Evolutionary conservation across 2,797 vertebrate genomes (phyloP).

Genomic region (Etheostoma nigrum): DNA sequence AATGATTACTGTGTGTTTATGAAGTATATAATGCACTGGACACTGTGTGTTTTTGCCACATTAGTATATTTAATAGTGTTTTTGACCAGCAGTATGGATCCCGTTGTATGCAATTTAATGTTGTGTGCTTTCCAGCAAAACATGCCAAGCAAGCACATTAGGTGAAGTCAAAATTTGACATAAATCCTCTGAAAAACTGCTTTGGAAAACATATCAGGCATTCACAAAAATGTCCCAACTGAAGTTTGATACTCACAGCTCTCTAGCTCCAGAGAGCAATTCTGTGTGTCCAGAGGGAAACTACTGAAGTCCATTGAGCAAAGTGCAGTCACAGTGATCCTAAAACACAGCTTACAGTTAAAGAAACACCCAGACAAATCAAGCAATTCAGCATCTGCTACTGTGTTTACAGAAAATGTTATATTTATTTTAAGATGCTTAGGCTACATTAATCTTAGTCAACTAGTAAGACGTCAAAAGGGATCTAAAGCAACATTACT

Average conservation of each 20-base stretch:
- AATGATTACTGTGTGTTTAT: conserved; percentile 13
- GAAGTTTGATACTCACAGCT: conserved; percentile 90
- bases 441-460: background rate
- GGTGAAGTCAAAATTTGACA: background rate
- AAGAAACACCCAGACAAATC: conserved; percentile 27
- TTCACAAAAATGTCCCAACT: background rate
- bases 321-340: conserved; percentile 93
- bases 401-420: background rate
- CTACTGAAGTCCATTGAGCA: conserved; percentile 96
- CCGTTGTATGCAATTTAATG: conserved; percentile 25
- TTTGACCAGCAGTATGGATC: background rate
- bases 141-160: conserved; percentile 8
- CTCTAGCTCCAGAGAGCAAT: conserved; percentile 94
- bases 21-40: conserved; percentile 9
- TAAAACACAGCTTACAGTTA: conserved; percentile 75
- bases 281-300: conserved; percentile 95
- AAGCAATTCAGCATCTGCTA: conserved; percentile 12
- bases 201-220: conserved; percentile 11
- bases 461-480: background rate
- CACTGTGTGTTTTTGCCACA: conserved; percentile 5
- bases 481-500: background rate
- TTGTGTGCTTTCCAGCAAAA: conserved; percentile 33
- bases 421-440: background rate
- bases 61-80: background rate
- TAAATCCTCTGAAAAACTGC: background rate